A percentile compares a stretch with the other conserved stretches of the same genome.
phyloP scores from a whole-genome alignment of 2,113 vertebrate genomes.

The Neodontobutis hainanensis region DNA sequence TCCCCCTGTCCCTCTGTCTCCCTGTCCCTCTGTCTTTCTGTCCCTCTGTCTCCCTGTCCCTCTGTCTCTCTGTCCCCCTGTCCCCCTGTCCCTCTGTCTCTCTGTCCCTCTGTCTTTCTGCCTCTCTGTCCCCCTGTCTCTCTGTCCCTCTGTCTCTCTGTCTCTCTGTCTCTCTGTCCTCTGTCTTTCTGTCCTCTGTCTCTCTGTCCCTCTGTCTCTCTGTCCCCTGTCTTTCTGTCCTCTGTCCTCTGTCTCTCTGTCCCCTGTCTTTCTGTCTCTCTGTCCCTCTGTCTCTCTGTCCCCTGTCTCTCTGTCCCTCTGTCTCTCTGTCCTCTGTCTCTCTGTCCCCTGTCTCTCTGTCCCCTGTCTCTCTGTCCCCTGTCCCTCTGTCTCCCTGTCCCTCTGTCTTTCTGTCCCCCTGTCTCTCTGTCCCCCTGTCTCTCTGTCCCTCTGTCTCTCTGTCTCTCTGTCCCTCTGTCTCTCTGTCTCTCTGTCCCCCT shows the following conservation, averaged over 20 bases:
- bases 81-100: no score
- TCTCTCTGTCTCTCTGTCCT: conserved; percentile 10
- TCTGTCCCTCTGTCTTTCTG: neutral
- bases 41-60: no score
- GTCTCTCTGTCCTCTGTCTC: neutral
- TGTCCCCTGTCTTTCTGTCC: neutral
- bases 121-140: no score
- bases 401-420: neutral
- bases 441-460: neutral
- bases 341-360: neutral
- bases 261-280: no score
- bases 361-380: no score
- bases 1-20: no score
- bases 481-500: neutral
- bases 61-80: neutral
- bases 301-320: no score
- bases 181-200: no score
- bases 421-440: no score
- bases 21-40: neutral
- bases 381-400: no score
- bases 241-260: neutral
- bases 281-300: neutral
- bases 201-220: neutral
- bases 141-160: neutral
- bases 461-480: neutral